Base-by-base conservation (phyloP, 2,113 vertebrate species). In the Chrysemys picta region DNA sequence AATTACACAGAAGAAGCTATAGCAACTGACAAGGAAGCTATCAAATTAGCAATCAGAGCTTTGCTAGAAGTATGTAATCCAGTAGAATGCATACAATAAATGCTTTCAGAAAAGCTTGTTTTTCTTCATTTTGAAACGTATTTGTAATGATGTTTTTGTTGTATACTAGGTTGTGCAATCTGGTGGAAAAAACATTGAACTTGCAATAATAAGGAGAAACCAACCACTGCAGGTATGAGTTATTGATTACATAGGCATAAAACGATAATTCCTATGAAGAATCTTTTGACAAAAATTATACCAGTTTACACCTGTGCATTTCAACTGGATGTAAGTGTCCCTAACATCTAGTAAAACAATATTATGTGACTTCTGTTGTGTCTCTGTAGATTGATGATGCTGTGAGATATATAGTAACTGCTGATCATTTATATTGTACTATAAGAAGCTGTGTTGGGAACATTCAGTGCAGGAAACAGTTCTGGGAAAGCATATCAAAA, bases 41-140 rank as follows among this genome's bases (percentile, higher is more conserved):
- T 98, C 49, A 98, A 99, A 96, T 96, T 99, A 95, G 97, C 98
- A 65, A 98, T 99, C 96, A 99, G 98, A 97, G 98, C 98, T 88
- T 98, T 99, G 96, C 97, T 98, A 80, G 98, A 98, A 98, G 99
- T 99, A 97, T 98, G 97, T 94, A 38, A 96, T 75, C 42, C 82
- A 62, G 27, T 87, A 84, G 5, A 52, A 83, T n/a, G 31, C 10
- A 24, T 0, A 0, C 53, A 49, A 79, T 31, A 80, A 91, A 89
- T 69, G 5, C 80, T 89, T 87, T 49, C 56, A 80, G n/a, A 88
- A 94, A 93, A 88, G 11, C 45, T 57, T 72, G 42, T 53, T 14
- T 54, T 81, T 88, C 52, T 87, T 89, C 90, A 13, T 31, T 80
- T 95, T 85, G 85, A 27, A 85, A 91, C 54, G 38, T 54, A 25